Conservation (phyloP, 2,113 vertebrate species). For the Tyto alba region DNA sequence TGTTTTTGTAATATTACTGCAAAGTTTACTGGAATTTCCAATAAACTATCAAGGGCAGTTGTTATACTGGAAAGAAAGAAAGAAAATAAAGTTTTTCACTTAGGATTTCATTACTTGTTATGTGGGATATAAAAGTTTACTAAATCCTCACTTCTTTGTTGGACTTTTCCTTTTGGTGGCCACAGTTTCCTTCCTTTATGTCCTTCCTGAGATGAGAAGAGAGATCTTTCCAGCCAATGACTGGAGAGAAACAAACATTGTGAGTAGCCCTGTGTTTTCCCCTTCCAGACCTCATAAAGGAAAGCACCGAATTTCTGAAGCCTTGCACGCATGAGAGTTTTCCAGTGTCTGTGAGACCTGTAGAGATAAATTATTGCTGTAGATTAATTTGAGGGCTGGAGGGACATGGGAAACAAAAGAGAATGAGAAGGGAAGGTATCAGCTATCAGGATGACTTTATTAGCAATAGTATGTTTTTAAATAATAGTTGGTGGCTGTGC, state of each 20-base stretch:
- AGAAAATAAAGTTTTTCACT: background rate
- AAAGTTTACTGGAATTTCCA: background rate
- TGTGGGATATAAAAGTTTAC: background rate
- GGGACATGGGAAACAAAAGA: background rate
- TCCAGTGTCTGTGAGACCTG: background rate
- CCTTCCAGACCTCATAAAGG: background rate
- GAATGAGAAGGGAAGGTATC: background rate
- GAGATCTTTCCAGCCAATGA: background rate
- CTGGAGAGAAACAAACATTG: background rate
- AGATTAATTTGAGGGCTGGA: background rate
- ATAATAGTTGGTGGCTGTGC: background rate
- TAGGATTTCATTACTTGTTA: background rate
- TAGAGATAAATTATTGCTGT: background rate
- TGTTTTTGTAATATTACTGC: background rate
- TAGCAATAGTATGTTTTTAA: background rate
- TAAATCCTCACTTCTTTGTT: background rate
- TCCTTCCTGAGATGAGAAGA: background rate
- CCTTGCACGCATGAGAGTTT: background rate
- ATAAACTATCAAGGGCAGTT: background rate
- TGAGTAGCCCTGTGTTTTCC: background rate
- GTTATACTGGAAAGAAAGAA: background rate
- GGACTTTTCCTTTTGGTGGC: background rate
- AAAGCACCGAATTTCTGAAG: background rate
- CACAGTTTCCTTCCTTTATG: background rate
- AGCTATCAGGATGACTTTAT: background rate